Conservation (phyloP, 2,888 invertebrate genomes). For the Drosophila picticornis region DNA sequence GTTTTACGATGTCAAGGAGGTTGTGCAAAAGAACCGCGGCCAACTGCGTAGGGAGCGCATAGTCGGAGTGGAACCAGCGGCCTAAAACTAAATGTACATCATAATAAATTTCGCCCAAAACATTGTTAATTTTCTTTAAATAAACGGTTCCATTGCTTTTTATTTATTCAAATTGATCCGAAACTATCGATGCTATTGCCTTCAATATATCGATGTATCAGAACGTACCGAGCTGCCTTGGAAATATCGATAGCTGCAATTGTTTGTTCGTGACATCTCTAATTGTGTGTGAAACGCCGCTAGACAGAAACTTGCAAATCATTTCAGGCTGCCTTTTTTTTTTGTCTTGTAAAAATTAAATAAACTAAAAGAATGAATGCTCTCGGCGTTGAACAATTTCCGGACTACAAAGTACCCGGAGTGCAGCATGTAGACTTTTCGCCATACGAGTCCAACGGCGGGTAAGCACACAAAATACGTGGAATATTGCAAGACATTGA, state of each 20-base stretch:
- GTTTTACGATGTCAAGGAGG: conserved; percentile 91
- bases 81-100: conserved; percentile 24
- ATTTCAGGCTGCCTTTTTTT: conserved; percentile 54
- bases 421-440: conserved; percentile 86
- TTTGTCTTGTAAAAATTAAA: conserved; percentile 31
- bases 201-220: not conserved
- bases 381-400: conserved; percentile 79
- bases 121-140: conserved; percentile 43
- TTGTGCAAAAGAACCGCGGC: conserved; percentile 82
- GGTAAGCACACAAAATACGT: conserved; percentile 86
- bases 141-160: conserved; percentile 31
- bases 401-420: conserved; percentile 85
- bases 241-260: not conserved
- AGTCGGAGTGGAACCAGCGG: conserved; percentile 63
- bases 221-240: not conserved
- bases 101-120: conserved; percentile 44
- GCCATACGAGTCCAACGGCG: conserved; percentile 92
- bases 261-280: conserved; percentile 44
- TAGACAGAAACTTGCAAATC: conserved; percentile 74
- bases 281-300: conserved; percentile 63
- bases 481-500: not conserved
- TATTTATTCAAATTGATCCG: not conserved
- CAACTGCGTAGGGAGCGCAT: conserved; percentile 78
- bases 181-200: not conserved
- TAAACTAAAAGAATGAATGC: conserved; percentile 64